Conservation (phyloP, 2,113 vertebrate genomes). For the Catagonus wagneri region DNA sequence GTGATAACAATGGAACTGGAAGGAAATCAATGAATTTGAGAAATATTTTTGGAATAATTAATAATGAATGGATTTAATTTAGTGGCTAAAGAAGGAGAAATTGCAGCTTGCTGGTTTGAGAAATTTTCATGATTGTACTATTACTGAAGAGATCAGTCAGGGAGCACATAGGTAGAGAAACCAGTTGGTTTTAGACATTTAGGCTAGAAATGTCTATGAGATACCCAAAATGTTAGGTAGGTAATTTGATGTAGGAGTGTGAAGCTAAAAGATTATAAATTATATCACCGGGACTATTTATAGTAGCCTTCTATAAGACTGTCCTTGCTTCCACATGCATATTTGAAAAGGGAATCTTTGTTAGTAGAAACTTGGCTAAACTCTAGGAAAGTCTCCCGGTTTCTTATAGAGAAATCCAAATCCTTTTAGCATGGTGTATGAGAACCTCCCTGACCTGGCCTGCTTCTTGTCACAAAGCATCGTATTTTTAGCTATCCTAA, state of each 20-base stretch:
- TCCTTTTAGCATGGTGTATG: neutral
- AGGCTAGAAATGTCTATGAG: conserved; percentile 25
- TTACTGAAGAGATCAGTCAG: neutral
- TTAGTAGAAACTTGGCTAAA: neutral
- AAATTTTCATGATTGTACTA: neutral
- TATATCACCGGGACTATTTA: neutral
- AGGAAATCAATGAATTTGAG: neutral
- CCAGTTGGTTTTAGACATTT: conserved; percentile 14
- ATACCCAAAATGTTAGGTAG: neutral
- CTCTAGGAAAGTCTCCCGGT: neutral
- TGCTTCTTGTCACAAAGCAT: neutral
- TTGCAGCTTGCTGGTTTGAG: neutral
- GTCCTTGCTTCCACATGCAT: neutral
- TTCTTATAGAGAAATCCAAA: neutral
- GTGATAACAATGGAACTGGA: neutral
- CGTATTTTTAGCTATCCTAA: neutral
- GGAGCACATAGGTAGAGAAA: neutral
- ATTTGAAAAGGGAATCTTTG: conserved; percentile 5
- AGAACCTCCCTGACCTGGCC: neutral
- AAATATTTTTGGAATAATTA: neutral
- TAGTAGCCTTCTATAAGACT: conserved; percentile 14
- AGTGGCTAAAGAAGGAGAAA: neutral
- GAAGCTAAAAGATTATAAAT: conserved; percentile 31
- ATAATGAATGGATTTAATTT: neutral
- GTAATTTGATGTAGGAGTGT: conserved; percentile 27